A percentile compares a stretch with the other conserved stretches of the same genome.
Evolutionary conservation across 2,888 invertebrate genomes (phyloP).

Genomic region (Flexamia atlantica): DNA sequence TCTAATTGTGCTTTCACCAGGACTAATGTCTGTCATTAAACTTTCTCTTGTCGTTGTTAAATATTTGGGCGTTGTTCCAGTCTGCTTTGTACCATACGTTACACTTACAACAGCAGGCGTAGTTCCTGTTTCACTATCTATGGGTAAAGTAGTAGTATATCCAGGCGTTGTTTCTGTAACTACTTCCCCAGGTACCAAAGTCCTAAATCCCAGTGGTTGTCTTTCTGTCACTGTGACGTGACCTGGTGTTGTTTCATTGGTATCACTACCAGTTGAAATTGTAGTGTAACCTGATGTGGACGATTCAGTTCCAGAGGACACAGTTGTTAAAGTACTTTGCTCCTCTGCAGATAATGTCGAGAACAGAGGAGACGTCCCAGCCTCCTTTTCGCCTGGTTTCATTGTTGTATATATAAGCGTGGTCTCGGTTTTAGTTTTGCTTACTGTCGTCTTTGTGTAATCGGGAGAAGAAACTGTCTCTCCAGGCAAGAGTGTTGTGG

Average conservation of each 20-base stretch:
- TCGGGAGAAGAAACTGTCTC: not conserved
- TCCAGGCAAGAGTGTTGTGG: not conserved
- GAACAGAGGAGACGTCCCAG: not conserved
- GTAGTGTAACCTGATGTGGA: not conserved
- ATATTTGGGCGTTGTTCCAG: not conserved
- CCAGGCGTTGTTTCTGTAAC: not conserved
- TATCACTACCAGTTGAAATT: not conserved
- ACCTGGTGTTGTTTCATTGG: not conserved
- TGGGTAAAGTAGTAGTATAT: not conserved
- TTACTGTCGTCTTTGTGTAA: not conserved
- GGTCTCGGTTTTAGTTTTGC: not conserved
- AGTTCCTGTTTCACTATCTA: not conserved
- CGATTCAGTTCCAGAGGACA: not conserved
- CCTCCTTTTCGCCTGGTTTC: not conserved
- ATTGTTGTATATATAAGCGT: not conserved
- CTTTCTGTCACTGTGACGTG: not conserved
- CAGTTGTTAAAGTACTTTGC: not conserved
- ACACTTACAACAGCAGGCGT: not conserved
- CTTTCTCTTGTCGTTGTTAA: not conserved
- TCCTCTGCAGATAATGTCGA: not conserved
- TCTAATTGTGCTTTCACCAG: not conserved
- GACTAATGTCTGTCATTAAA: not conserved
- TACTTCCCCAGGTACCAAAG: not conserved
- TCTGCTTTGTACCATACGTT: not conserved
- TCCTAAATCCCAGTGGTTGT: not conserved